Percentiles rank a stretch among this genome's conserved stretches.
Evolutionary conservation across 1,140 invertebrate species (phyloP).

Genomic region (Cotesia typhae): DNA sequence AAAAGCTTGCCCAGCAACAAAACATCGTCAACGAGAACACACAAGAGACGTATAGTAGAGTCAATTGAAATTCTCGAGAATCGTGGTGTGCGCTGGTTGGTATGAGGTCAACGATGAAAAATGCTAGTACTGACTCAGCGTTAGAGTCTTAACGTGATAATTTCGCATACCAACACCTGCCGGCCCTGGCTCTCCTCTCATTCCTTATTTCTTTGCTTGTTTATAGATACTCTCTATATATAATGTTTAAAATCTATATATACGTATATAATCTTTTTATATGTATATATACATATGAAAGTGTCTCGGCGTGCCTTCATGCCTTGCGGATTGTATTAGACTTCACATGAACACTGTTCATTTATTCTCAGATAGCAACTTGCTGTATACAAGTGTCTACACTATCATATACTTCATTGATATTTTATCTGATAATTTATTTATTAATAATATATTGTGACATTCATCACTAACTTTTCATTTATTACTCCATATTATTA

Average conservation of each 20-base stretch:
- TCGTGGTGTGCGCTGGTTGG: constrained; percentile 36
- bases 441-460: too few species aligned
- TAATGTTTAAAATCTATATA: constrained; percentile 41
- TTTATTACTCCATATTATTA: too few species aligned
- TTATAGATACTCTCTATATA: too few species aligned
- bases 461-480: too few species aligned
- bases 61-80: constrained; percentile 48
- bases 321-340: constrained; percentile 58
- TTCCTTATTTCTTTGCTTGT: too few species aligned
- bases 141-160: constrained; percentile 55
- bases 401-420: not conserved
- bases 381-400: constrained; percentile 10
- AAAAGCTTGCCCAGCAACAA: too few species aligned
- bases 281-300: not conserved
- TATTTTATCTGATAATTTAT: too few species aligned
- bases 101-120: constrained; percentile 49
- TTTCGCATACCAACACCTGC: constrained; percentile 62
- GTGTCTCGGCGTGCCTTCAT: constrained; percentile 38
- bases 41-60: not conserved
- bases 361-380: constrained; percentile 3
- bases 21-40: too few species aligned
- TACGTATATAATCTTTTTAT: too few species aligned
- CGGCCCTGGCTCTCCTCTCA: constrained; percentile 39
- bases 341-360: constrained; percentile 7
- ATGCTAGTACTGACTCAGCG: constrained; percentile 43